phyloP scores from a whole-genome alignment of 1,140 invertebrate species.

The Neodiprion pinetum region DNA sequence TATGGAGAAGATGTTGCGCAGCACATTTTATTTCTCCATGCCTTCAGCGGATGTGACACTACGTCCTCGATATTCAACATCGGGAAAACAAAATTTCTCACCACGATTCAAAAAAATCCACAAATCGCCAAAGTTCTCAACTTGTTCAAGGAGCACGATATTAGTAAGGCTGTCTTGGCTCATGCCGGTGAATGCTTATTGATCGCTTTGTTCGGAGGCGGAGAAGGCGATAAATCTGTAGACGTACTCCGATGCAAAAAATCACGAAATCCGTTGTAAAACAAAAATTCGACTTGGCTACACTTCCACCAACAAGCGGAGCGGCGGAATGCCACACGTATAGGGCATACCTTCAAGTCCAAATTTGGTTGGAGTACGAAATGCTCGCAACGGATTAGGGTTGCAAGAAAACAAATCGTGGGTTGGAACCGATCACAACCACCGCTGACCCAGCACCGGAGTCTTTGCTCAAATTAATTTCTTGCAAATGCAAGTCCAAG shows the following conservation, averaged over 20 bases:
- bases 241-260: constrained; percentile 12
- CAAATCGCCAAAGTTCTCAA: neutral
- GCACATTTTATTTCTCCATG: constrained; percentile 30
- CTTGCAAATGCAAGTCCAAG: constrained; percentile 22
- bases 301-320: constrained; percentile 16
- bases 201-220: constrained; percentile 12
- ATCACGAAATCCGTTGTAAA: constrained; percentile 15
- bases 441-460: constrained; percentile 17
- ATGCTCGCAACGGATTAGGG: constrained; percentile 23
- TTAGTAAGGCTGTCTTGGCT: neutral
- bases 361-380: constrained; percentile 20
- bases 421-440: constrained; percentile 14
- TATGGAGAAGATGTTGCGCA: neutral
- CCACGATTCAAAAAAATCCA: neutral
- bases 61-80: constrained; percentile 25
- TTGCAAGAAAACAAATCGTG: constrained; percentile 19
- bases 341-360: constrained; percentile 21
- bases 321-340: constrained; percentile 13
- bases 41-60: constrained; percentile 31
- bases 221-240: constrained; percentile 1
- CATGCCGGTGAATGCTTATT: constrained; percentile 10
- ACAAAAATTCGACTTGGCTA: constrained; percentile 20
- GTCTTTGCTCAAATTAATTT: constrained; percentile 21
- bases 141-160: neutral
- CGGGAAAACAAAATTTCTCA: constrained; percentile 23